These are phyloP conservation scores for Oplegnathus fasciatus DNA, from an alignment of 2,113 vertebrate species.

Conservation along the genomic window DNA sequence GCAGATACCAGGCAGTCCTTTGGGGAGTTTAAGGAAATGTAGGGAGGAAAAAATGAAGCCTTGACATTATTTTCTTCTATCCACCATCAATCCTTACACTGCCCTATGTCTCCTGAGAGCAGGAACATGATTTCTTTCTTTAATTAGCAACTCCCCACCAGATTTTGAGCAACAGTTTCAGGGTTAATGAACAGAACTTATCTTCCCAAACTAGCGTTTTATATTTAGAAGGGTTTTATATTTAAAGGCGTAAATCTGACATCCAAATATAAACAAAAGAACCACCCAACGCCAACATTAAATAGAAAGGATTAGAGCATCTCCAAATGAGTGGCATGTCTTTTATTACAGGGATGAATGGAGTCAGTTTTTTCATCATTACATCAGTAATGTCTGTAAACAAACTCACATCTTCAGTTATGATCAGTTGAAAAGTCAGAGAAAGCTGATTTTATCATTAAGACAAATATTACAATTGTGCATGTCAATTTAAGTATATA, in stretches of 20 bases:
- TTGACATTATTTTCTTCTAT: constrained; percentile 54
- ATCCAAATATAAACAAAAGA: background rate
- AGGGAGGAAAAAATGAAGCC: constrained; percentile 16
- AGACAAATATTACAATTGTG: background rate
- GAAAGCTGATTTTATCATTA: background rate
- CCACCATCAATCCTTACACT: background rate
- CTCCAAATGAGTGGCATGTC: background rate
- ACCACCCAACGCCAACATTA: background rate
- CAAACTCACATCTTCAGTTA: too few species aligned
- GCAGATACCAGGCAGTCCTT: constrained; percentile 29
- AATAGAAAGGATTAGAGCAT: background rate
- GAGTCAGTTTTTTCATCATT: background rate
- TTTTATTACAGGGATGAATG: background rate
- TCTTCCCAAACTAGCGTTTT: constrained; percentile 10
- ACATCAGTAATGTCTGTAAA: too few species aligned
- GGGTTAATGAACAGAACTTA: constrained; percentile 42
- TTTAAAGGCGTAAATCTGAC: background rate
- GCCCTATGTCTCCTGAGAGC: constrained; percentile 12
- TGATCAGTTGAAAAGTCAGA: background rate
- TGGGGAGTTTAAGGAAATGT: constrained; percentile 36
- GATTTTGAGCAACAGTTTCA: constrained; percentile 29
- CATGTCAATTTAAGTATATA: background rate
- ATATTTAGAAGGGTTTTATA: constrained; percentile 27
- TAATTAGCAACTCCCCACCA: constrained; percentile 45
- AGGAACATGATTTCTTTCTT: constrained; percentile 37